Evolutionary conservation across 2,888 invertebrate genomes (phyloP).

Genomic region (Hemistola chrysoprasaria): DNA sequence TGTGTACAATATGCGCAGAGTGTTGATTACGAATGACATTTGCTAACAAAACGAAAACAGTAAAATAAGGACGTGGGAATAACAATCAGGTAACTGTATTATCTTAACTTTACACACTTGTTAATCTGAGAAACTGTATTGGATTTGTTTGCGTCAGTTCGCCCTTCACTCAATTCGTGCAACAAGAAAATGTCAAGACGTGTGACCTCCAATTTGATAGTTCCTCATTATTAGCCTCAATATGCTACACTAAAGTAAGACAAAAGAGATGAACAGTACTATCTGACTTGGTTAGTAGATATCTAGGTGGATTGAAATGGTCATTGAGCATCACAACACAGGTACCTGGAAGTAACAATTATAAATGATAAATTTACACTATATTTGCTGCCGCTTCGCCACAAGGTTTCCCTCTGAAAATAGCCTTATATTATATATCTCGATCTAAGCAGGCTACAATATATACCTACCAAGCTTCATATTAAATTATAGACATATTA

Average conservation of each 20-base stretch:
- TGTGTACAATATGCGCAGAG: slow-evolving; percentile 74
- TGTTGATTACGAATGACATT: slow-evolving; percentile 78
- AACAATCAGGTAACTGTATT: slow-evolving; percentile 48
- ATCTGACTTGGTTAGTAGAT: slow-evolving; percentile 14
- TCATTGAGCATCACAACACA: slow-evolving; percentile 51
- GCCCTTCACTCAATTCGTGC: slow-evolving; percentile 58
- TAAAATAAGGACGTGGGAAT: slow-evolving; percentile 40
- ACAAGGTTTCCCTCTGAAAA: no score
- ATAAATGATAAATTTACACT: slow-evolving; percentile 19
- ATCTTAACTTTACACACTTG: slow-evolving; percentile 9
- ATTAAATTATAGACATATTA: no score
- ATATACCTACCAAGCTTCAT: no score
- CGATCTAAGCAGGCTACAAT: no score
- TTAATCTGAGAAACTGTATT: slow-evolving; percentile 1
- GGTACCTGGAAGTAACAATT: slow-evolving; percentile 21
- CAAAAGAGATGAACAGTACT: slow-evolving; percentile 1
- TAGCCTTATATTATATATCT: no score
- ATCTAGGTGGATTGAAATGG: slow-evolving; percentile 60
- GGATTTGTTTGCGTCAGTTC: slow-evolving; percentile 36
- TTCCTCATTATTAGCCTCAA: slow-evolving; percentile 30
- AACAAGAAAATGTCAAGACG: slow-evolving; percentile 72
- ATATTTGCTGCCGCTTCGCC: neutral
- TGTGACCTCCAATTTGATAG: slow-evolving; percentile 68
- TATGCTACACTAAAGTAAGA: neutral
- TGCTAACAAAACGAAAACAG: slow-evolving; percentile 73